A percentile compares a stretch with the other conserved stretches of the same genome.
phyloP scores from a whole-genome alignment of 2,888 invertebrate genomes.

The Dascillus cervinus region DNA sequence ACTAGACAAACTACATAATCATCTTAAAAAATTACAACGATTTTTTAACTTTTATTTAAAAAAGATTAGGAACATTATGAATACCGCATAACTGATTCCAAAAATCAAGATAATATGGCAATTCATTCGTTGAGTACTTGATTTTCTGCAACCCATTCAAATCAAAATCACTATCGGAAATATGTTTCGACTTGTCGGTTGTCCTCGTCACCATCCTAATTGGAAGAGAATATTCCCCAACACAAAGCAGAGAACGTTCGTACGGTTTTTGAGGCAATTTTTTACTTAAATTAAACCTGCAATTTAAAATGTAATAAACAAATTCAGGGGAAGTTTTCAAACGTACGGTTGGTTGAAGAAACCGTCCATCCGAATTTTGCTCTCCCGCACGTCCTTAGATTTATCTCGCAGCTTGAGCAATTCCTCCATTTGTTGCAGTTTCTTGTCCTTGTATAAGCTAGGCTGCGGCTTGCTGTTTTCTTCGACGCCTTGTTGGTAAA shows the following conservation, averaged over 20 bases:
- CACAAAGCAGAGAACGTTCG: constrained; percentile 2
- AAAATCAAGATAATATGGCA: constrained; percentile 30
- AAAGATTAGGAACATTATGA: constrained; percentile 15
- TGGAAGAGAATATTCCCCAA: constrained; percentile 7
- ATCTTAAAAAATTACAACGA: no score
- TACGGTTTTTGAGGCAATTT: constrained; percentile 10
- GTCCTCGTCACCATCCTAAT: constrained; percentile 3
- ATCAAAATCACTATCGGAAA: constrained; percentile 25
- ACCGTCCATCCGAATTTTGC: no score
- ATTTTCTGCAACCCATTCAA: constrained; percentile 19
- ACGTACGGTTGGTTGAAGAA: constrained; percentile 11
- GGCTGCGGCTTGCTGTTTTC: constrained; percentile 4
- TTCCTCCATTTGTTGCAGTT: constrained; percentile 15
- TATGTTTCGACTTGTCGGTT: constrained; percentile 20
- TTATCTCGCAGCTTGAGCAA: constrained; percentile 19
- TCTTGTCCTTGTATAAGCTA: constrained; percentile 17
- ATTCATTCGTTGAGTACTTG: constrained; percentile 12
- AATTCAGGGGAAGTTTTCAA: background rate
- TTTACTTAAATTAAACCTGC: constrained; percentile 14
- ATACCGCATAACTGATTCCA: constrained; percentile 27
- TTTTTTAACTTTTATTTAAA: no score
- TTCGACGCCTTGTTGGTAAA: constrained; percentile 14
- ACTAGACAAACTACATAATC: no score
- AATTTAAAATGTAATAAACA: no score
- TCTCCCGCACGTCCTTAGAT: no score